Base-by-base conservation (phyloP, 2,113 vertebrate genomes). In the Scortum barcoo region DNA sequence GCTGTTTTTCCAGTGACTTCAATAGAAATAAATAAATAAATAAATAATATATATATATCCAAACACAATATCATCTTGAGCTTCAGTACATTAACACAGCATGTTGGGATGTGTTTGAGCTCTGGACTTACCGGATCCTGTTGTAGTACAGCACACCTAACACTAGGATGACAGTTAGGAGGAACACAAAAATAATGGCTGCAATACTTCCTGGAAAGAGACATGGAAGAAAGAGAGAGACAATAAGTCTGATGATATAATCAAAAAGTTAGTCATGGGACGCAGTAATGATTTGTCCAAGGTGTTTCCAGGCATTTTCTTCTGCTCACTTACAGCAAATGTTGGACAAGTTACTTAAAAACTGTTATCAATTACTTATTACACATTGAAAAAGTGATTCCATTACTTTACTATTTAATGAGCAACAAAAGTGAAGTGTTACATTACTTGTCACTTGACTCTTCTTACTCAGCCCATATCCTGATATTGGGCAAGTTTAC, bases 71-170 rank as follows among this genome's bases (percentile, higher is more conserved):
- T 56, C 30, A 70, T 16, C 7, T 26, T 26, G 3, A 69, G 3
- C 36, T 40, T n/a, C 3, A 79, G 13, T 13, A 38, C 17, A 53
- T 24, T 30, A 4, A 65, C 30, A 33, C 6, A 14, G 19, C n/a
- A 22, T 63, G 36, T 17, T 8, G 6, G 67, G 14, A 65, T 72
- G 11, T 48, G 12, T 65, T 71, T 44, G 8, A 62, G 22, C 14
- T 53, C 7, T 65, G 1, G 40, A 90, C 93, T 92, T 81, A 95
- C 94, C 89, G 73, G 17, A 89, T 81, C 84, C 74, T 94, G 71
- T 76, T 84, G 80, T 89, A 81, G 78, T 92, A 94, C 7, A 89
- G 60, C 13, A 86, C 91, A 22, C 62, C 88, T 6, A 94, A 36
- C 48, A 91, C 30, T 1, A 92, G 3, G 3, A 93, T 0, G 54